A percentile compares a stretch with the other conserved stretches of the same genome.
phyloP scores from a whole-genome alignment of 2,888 invertebrate species.

The Smittia sp. region DNA sequence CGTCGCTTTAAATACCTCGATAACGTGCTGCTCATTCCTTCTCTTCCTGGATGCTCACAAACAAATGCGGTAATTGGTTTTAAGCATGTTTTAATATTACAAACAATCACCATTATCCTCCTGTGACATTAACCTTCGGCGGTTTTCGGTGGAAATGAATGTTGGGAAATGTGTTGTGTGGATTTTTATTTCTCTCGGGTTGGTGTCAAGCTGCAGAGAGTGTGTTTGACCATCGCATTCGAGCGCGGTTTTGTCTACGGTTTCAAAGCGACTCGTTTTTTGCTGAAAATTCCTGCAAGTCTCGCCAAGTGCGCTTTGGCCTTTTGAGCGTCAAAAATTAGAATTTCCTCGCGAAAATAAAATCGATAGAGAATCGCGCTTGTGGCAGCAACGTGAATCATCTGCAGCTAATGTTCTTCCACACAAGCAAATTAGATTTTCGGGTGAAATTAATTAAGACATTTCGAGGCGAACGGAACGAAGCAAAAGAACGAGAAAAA shows the following conservation, averaged over 20 bases:
- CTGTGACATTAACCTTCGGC: constrained; percentile 31
- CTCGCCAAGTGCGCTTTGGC: not conserved
- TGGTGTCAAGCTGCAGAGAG: not conserved
- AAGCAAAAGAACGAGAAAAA: not conserved
- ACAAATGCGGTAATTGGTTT: constrained; percentile 30
- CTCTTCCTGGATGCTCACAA: not conserved
- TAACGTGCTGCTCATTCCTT: constrained; percentile 2
- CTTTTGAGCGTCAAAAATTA: not conserved
- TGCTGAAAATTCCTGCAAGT: not conserved
- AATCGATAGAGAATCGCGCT: not conserved
- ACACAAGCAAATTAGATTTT: constrained; percentile 15
- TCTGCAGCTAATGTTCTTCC: constrained; percentile 11
- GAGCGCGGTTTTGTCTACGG: not conserved
- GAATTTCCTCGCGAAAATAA: not conserved
- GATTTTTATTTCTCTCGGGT: not conserved
- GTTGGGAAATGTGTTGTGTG: not conserved
- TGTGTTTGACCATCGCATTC: constrained; percentile 4
- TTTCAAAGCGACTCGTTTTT: constrained; percentile 6
- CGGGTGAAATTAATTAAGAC: constrained; percentile 30
- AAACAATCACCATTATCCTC: constrained; percentile 18
- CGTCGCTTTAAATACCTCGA: not conserved
- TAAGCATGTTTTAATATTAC: constrained; percentile 11
- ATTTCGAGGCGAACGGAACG: not conserved
- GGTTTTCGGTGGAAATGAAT: constrained; percentile 30
- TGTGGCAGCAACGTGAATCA: not conserved